Base-by-base conservation (phyloP, 2,797 vertebrate species). In the Neosilurus mollespiculum region DNA sequence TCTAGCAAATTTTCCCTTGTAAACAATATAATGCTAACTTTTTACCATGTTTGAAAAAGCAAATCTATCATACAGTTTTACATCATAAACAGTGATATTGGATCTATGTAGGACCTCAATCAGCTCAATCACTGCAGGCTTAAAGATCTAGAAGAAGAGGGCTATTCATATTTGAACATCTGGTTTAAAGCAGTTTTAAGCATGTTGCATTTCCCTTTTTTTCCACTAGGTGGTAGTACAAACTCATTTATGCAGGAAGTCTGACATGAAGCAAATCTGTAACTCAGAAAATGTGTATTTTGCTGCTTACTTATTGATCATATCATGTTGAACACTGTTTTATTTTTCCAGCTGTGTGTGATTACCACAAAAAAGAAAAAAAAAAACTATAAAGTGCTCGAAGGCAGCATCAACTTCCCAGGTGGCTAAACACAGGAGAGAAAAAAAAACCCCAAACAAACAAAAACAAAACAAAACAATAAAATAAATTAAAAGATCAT, bases 191-290 rank as follows among this genome's bases (percentile, higher is more conserved):
- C n/a, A n/a, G n/a, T n/a, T n/a, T n/a, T 43, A 37, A 43, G 0
- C 34, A 12, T 61, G n/a, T 9, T 62, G 83, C 70, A 51, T 24
- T 69, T 75, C 34, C 53, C 4, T 2, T 16, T 77, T 70, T 59
- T 75, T 62, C 72, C 83, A 81, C 83, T 8, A 81, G 65, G 16
- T 77, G 83, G 37, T 24, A 81, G 65, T 12, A 37, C 9, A 70
- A 64, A 20, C 64, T n/a, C 15, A 70, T 81, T 80, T 70, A 37
- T 43, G 18, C 14, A 69, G n/a, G 70, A 51, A 24, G 4, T 7
- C 67, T 51, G 67, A 4, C 30, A n/a, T n/a, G 20, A 49, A 70
- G 22, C 49, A 70, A 70, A 22, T n/a, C 67, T n/a, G 11, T 4
- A n/a, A 14, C 20, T n/a, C 34, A 67, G 65, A 37, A 37, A 67